Base-by-base conservation (phyloP, 2,797 vertebrate species). In the Bradypodion ventrale region DNA sequence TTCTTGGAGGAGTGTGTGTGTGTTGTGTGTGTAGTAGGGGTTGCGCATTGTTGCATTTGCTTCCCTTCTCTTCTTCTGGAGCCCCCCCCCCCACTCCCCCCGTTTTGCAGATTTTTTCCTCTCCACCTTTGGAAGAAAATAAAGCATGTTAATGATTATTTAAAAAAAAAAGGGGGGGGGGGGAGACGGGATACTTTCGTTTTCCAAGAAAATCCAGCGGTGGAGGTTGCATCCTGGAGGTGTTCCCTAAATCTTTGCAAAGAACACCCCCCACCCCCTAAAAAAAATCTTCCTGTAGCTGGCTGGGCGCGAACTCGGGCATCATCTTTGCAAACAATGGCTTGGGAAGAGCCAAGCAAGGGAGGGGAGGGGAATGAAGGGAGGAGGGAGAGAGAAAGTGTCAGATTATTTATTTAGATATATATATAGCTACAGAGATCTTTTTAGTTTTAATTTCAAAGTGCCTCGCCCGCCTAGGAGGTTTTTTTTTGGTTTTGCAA, bases 301-400 rank as follows among this genome's bases (percentile, higher is more conserved):
- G 60, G n/a, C 35, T 4, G 75, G 19, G 80, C 42, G 59, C 52
- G 19, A 32, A 5, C 21, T 23, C 37, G 13, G 9, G 56, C n/a
- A 29, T 65, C 49, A 44, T n/a, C 63, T 8, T 23, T 12, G 37
- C 21, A 72, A 62, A 84, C 89, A 90, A 85, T 85, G 68, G 74
- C 52, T 37, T 66, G 65, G 83, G 84, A 83, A 60, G 82, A 46
- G 7, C n/a, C 63, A 63, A 40, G 25, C n/a, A 35, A 10, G 37
- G 16, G 6, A 19, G 25, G 91, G 87, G 88, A 83, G 84, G 88
- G 75, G 12, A 83, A 76, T 80, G 86, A 83, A 84, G 74, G 83
- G 84, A 89, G 92, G 93, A 88, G 83, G 87, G 70, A 79, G 87
- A 90, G 92, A 94, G 92, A 87, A n/a, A n/a, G n/a, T n/a, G n/a